Base-by-base conservation (phyloP, 1,140 invertebrate species). In the Phthorimaea operculella region DNA sequence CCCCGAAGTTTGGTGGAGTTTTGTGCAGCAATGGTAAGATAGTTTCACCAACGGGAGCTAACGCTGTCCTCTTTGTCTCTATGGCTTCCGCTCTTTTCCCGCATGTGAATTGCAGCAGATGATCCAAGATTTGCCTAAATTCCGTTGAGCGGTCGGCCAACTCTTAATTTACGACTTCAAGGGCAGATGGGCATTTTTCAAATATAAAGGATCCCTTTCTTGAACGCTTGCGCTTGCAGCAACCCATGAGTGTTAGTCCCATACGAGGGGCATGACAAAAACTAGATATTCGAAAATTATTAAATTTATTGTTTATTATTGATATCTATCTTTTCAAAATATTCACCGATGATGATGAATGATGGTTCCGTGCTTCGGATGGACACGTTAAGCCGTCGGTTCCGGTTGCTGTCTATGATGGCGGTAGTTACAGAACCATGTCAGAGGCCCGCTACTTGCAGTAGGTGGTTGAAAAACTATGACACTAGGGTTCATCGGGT, bases 191-290 rank as follows among this genome's bases (percentile, higher is more conserved):
- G 14, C 7, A 50, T n/a, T 56, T 18, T 14, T 4, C 14, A 52
- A 36, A 7, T 14, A n/a, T 2, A 39, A 33, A 33, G 12, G 2
- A 51, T 0, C 15, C 18, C 51, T 39, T 57, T 51, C 6, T 0
- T 6, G 5, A 57, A 34, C 18, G 8, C 44, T 14, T 52, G 33
- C 4, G 51, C 9, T 28, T 57, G 56, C 12, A 11, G n/a, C 9
- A 57, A 51, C 10, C 56, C 56, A 47, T 57, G 50, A 5, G 44
- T 18, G 14, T 52, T 57, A 12, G 56, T 42, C 1, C 56, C 56
- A 14, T 47, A 21, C 7, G 33, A n/a, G n/a, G n/a, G n/a, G n/a
- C n/a, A n/a, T n/a, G n/a, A n/a, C n/a, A n/a, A n/a, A n/a, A n/a
- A n/a, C n/a, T n/a, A n/a, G n/a, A n/a, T n/a, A n/a, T n/a, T n/a